Base-by-base conservation (phyloP, 2,888 invertebrate species). In the Amphiduros pacificus region DNA sequence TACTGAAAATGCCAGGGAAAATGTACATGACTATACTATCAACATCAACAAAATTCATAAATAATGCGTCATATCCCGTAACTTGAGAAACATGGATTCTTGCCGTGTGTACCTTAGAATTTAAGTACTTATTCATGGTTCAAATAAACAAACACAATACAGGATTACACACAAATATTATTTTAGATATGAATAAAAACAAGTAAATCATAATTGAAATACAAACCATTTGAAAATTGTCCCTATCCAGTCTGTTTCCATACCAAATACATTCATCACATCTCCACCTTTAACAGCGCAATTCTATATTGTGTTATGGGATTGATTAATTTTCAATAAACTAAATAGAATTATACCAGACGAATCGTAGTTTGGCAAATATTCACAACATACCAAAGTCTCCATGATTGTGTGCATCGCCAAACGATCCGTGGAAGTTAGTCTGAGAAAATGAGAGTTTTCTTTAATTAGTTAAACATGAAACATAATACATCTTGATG, bases 371-470 rank as follows among this genome's bases (percentile, higher is more conserved):
- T 36, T 9, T 36, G 9, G 9, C 36, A 36, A 36, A 36, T 11
- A 17, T 9, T 20, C 50, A 6, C 6, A 3, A 64, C 72, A 65
- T 65, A 76, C 80, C 80, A 66, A 77, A 65, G 61, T 80, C 80
- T 56, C 76, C 80, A 28, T 69, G 71, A 31, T 63, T 48, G 60
- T 80, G 80, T 44, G 80, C 78, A 17, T 62, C 55, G 14, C 65
- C 65, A 67, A 72, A 79, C 20, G 68, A 70, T 3, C 77, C 77
- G 73, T 79, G 76, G 62, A 74, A 80, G 62, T 80, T 77, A 0
- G 74, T 65, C 79, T 80, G 64, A 55, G 75, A 73, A 24, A 31
- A 36, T 11, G 17, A 36, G 17, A 36, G n/a, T n/a, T n/a, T n/a
- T n/a, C n/a, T n/a, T n/a, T n/a, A n/a, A n/a, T n/a, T n/a, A n/a